These are phyloP conservation scores for Aptenodytes patagonicus DNA, from an alignment of 2,113 vertebrate genomes.

Conservation along the genomic window DNA sequence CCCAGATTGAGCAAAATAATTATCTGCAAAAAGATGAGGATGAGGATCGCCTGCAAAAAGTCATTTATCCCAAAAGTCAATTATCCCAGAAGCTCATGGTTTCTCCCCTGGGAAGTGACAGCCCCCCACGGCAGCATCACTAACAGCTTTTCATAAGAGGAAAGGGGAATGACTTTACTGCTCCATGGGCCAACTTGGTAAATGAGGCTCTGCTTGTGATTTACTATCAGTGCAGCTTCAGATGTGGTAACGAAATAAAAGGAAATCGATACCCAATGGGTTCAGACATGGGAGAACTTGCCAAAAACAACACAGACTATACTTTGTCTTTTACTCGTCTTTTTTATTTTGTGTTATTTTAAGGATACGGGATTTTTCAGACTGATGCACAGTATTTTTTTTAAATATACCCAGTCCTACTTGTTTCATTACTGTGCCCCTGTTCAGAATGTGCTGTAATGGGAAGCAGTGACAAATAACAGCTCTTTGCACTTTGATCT, in stretches of 20 bases:
- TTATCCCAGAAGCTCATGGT: background rate
- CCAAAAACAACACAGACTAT: background rate
- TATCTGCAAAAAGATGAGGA: background rate
- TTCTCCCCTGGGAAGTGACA: background rate
- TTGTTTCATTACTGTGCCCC: background rate
- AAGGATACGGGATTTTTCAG: background rate
- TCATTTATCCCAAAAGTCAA: background rate
- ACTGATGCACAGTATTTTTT: background rate
- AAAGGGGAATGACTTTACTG: background rate
- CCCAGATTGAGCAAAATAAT: background rate
- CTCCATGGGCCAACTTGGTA: background rate
- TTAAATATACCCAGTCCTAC: background rate
- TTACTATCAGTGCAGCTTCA: constrained; percentile 25
- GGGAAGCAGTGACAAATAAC: constrained; percentile 2
- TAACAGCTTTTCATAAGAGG: background rate
- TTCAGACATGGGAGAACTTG: background rate
- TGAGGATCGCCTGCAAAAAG: background rate
- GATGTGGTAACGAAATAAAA: constrained; percentile 25
- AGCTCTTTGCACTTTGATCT: constrained; percentile 27
- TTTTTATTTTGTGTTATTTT: background rate
- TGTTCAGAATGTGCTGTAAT: background rate
- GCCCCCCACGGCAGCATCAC: background rate
- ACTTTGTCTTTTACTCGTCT: background rate
- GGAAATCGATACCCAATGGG: background rate
- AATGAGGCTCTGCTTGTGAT: background rate